A percentile compares a stretch with the other conserved stretches of the same genome.
Conservation (phyloP, 1,140 invertebrate genomes). For the Antheraea mylitta region DNA sequence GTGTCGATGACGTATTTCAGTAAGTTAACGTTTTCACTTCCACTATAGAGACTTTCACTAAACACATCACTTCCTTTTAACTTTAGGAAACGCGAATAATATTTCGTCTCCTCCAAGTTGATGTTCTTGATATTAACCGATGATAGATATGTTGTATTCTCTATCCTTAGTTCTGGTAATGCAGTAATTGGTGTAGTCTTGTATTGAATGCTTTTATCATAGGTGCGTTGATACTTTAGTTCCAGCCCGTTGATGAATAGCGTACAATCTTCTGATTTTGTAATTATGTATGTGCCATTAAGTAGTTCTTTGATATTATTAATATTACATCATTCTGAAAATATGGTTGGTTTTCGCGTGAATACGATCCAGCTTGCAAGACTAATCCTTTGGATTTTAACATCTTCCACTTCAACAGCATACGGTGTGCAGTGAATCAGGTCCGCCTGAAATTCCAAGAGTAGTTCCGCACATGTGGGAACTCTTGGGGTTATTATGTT, state of each 20-base stretch:
- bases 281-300: neutral
- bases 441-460: neutral
- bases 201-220: neutral
- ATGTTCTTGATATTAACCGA: neutral
- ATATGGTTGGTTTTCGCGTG: too few relatives aligned
- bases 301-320: too few relatives aligned
- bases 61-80: too few relatives aligned
- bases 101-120: neutral
- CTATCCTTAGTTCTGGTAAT: too few relatives aligned
- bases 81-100: too few relatives aligned
- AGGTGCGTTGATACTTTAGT: neutral
- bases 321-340: too few relatives aligned
- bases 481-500: neutral
- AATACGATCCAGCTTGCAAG: too few relatives aligned
- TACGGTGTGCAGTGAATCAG: neutral
- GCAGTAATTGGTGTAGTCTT: too few relatives aligned
- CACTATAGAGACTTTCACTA: too few relatives aligned
- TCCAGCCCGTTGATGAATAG: neutral
- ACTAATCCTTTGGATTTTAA: too few relatives aligned
- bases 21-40: too few relatives aligned
- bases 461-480: neutral
- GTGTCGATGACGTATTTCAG: neutral
- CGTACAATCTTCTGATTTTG: neutral
- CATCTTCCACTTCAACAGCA: neutral
- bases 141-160: too few relatives aligned